Evolutionary conservation across 2,113 vertebrate genomes (phyloP).

Genomic region (Pitta sordida): DNA sequence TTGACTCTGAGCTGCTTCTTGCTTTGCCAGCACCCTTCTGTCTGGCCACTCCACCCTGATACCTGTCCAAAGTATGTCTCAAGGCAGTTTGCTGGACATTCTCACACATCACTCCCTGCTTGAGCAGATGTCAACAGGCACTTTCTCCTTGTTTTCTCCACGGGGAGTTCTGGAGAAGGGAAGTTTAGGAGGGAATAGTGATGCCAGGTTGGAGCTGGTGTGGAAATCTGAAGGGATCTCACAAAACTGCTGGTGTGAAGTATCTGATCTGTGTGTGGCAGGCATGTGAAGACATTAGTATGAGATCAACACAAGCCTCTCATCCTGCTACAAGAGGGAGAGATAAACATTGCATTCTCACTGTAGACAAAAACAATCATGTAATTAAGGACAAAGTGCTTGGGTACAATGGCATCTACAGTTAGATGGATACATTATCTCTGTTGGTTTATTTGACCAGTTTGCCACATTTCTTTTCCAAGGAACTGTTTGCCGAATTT

Average conservation of each 20-base stretch:
- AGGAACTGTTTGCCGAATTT: not conserved
- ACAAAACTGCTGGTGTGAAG: not conserved
- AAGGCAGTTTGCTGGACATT: not conserved
- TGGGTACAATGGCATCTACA: rapidly evolving
- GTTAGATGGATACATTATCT: not conserved
- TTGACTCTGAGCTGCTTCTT: not conserved
- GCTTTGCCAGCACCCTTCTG: not conserved
- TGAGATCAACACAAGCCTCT: not conserved
- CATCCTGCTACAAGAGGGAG: not conserved
- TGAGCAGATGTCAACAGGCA: not conserved
- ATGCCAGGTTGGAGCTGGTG: not conserved
- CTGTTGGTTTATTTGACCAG: not conserved
- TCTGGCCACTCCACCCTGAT: not conserved
- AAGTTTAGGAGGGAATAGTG: not conserved
- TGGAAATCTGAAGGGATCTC: not conserved
- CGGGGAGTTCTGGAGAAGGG: not conserved
- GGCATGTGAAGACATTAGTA: not conserved
- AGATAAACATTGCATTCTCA: not conserved
- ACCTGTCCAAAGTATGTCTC: not conserved
- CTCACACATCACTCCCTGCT: not conserved
- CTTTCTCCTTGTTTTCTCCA: not conserved
- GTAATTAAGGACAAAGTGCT: not conserved
- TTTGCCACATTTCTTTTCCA: not conserved
- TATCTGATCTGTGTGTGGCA: not conserved
- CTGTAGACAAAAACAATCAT: not conserved